Evolutionary conservation across 2,113 vertebrate genomes (phyloP).

Genomic region (Chloropsis hardwickii): DNA sequence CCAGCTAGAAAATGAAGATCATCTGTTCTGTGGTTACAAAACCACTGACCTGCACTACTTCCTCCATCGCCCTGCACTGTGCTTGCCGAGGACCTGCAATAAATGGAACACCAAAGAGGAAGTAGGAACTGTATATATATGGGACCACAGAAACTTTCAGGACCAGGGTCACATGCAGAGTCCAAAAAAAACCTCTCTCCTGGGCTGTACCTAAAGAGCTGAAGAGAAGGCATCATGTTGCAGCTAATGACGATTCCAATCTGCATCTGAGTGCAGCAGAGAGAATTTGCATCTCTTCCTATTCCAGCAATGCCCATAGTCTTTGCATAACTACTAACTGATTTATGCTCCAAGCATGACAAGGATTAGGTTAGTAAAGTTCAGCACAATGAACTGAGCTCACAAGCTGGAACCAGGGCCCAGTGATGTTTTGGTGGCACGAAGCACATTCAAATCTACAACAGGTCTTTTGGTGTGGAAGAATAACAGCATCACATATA

Average conservation of each 20-base stretch:
- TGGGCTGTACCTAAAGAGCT: not conserved
- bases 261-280: not conserved
- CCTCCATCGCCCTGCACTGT: not conserved
- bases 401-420: not conserved
- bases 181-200: not conserved
- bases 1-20: not conserved
- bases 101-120: not conserved
- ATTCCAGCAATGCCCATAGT: not conserved
- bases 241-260: not conserved
- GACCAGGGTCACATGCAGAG: fast-evolving
- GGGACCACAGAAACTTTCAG: not conserved
- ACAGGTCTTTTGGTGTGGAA: not conserved
- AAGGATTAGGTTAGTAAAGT: not conserved
- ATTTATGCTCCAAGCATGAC: not conserved
- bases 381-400: not conserved
- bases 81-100: not conserved
- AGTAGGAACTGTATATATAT: not conserved
- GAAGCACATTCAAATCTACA: not conserved
- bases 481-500: not conserved
- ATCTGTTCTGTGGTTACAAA: not conserved
- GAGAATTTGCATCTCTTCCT: not conserved
- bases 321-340: not conserved
- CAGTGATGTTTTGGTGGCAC: not conserved
- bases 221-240: not conserved
- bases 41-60: not conserved